Conservation (phyloP, 2,888 invertebrate genomes). For the Plebejus argus region DNA sequence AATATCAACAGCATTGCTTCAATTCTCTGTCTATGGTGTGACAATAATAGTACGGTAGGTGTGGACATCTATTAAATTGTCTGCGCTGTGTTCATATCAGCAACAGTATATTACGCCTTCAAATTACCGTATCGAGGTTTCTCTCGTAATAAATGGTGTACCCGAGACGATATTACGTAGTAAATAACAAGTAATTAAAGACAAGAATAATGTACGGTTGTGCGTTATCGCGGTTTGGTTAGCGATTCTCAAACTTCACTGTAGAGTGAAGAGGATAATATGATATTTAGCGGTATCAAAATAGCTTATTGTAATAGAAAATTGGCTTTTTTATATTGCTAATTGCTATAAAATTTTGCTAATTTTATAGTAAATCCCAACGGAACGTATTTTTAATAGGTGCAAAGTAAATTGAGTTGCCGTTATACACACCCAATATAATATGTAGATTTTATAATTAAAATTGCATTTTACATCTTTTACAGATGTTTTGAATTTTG, state of each 20-base stretch:
- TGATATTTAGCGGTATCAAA: no score
- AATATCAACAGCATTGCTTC: not conserved
- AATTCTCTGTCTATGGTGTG: no score
- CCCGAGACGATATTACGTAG: constrained; percentile 13
- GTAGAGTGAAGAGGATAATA: not conserved
- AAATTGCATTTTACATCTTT: no score
- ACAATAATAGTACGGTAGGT: not conserved
- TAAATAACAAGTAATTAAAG: constrained; percentile 21
- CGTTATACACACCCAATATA: no score
- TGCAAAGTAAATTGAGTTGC: no score
- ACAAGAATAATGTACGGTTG: constrained; percentile 11
- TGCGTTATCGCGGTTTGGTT: not conserved
- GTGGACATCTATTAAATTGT: not conserved
- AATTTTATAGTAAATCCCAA: no score
- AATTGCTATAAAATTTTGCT: no score
- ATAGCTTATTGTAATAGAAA: no score
- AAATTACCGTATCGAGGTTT: constrained; percentile 12
- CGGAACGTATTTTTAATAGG: no score
- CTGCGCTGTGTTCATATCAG: not conserved
- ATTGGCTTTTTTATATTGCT: no score
- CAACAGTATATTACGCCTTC: not conserved
- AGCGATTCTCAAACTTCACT: not conserved
- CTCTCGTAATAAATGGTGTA: not conserved
- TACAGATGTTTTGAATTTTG: no score
- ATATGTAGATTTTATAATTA: no score